Evolutionary conservation across 2,888 invertebrate species (phyloP).

Genomic region (Lottia scabra): DNA sequence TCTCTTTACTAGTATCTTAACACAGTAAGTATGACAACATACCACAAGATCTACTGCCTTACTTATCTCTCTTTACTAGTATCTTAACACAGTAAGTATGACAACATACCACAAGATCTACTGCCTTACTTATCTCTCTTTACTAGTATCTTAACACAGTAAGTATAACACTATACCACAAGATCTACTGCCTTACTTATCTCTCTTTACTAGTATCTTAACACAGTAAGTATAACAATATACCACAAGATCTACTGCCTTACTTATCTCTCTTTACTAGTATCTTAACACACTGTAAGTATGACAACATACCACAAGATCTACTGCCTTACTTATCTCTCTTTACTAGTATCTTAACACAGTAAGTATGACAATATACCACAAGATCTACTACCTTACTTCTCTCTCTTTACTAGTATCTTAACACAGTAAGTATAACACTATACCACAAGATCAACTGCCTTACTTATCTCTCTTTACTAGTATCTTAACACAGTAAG

Average conservation of each 20-base stretch:
- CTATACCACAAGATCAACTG: conserved; percentile 78
- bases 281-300: conserved; percentile 79
- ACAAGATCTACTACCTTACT: conserved; percentile 77
- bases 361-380: conserved; percentile 76
- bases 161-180: conserved; percentile 75
- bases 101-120: conserved; percentile 77
- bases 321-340: conserved; percentile 83
- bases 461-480: conserved; percentile 86
- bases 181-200: conserved; percentile 80
- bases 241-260: conserved; percentile 78
- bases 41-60: conserved; percentile 76
- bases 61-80: conserved; percentile 86
- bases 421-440: conserved; percentile 78
- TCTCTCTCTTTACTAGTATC: conserved; percentile 86
- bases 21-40: conserved; percentile 78
- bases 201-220: conserved; percentile 84
- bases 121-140: conserved; percentile 85
- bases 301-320: conserved; percentile 76
- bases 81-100: conserved; percentile 80
- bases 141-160: conserved; percentile 81
- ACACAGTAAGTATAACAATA: conserved; percentile 76
- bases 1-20: conserved; percentile 83
- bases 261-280: conserved; percentile 86
- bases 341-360: conserved; percentile 83
- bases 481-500: conserved; percentile 80